Conservation (phyloP, 2,888 invertebrate genomes). For the Pardosa pseudoannulata region DNA sequence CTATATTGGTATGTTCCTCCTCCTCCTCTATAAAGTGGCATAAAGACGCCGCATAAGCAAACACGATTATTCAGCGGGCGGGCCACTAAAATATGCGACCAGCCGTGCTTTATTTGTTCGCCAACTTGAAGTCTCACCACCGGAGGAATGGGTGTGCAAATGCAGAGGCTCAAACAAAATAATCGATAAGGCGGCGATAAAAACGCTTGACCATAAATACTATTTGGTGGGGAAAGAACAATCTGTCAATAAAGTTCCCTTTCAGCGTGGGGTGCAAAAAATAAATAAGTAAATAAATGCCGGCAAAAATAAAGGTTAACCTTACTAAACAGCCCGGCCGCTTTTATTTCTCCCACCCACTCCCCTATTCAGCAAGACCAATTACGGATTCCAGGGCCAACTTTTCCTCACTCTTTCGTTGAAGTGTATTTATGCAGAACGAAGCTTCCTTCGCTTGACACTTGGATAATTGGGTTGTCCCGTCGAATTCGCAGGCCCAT, state of each 20-base stretch:
- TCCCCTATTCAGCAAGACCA: constrained; percentile 55
- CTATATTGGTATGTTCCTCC: constrained; percentile 46
- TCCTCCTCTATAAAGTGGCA: constrained; percentile 23
- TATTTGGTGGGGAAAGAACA: constrained; percentile 53
- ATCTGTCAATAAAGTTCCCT: constrained; percentile 64
- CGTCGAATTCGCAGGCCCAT: constrained; percentile 62
- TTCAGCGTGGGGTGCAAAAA: constrained; percentile 19
- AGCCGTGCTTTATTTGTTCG: constrained; percentile 65
- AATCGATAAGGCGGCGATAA: constrained; percentile 40
- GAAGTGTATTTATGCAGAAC: constrained; percentile 72
- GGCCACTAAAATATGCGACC: constrained; percentile 64
- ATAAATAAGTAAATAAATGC: constrained; percentile 23
- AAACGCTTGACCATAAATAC: constrained; percentile 31
- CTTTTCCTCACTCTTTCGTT: constrained; percentile 58
- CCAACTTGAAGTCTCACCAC: constrained; percentile 45
- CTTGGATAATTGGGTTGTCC: constrained; percentile 71
- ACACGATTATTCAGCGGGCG: constrained; percentile 61
- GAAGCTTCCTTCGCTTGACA: constrained; percentile 58
- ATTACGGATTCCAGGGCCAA: constrained; percentile 69
- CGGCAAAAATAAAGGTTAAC: constrained; percentile 58
- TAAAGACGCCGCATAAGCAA: constrained; percentile 70
- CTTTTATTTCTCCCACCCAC: constrained; percentile 56
- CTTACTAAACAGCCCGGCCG: constrained; percentile 52
- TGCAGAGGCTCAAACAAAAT: constrained; percentile 41
- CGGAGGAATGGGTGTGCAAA: constrained; percentile 58